Evolutionary conservation across 2,888 invertebrate genomes (phyloP).

Genomic region (Hanleya hanleyi): DNA sequence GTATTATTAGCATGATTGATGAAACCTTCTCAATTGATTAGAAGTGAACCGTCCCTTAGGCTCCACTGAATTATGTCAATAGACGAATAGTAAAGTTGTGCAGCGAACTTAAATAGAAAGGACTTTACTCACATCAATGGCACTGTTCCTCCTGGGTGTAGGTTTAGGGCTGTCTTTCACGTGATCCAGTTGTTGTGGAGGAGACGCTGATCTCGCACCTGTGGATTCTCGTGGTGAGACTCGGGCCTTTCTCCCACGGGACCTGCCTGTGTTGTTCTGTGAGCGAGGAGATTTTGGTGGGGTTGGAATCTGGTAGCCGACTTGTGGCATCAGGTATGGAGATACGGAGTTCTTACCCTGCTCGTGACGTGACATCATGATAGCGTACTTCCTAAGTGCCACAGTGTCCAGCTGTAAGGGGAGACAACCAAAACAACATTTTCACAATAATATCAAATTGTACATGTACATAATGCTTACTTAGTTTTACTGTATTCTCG

Average conservation of each 20-base stretch:
- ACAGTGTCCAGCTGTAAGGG: constrained; percentile 61
- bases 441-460: background rate
- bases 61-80: no score
- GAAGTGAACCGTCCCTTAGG: no score
- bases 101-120: no score
- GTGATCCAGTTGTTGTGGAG: background rate
- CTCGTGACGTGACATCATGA: constrained; percentile 56
- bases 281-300: constrained; percentile 50
- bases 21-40: no score
- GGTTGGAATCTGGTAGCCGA: constrained; percentile 40
- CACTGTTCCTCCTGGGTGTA: background rate
- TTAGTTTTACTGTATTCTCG: background rate
- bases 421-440: background rate
- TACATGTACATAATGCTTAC: background rate
- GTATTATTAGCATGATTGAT: no score
- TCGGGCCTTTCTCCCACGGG: background rate
- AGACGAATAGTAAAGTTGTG: no score
- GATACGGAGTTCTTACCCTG: constrained; percentile 46
- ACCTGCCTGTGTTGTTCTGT: constrained; percentile 6
- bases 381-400: constrained; percentile 66
- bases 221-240: background rate
- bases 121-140: background rate
- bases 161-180: background rate
- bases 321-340: constrained; percentile 60
- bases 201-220: constrained; percentile 7